Base-by-base conservation (phyloP, 2,888 invertebrate genomes). In the Hedychridium roseum region DNA sequence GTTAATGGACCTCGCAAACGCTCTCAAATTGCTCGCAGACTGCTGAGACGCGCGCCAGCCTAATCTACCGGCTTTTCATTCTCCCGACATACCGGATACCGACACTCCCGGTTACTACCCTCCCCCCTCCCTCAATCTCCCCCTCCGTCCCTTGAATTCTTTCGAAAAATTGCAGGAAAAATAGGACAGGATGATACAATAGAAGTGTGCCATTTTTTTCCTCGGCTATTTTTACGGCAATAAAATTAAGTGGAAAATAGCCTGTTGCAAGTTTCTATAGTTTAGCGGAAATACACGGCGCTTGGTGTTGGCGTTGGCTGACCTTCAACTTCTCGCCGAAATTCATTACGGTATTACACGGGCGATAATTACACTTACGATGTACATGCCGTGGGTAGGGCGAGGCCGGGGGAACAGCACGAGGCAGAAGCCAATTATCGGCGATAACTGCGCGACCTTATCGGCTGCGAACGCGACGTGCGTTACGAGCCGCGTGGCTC, bases 1-100 rank as follows among this genome's bases (percentile, higher is more conserved):
- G 68, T 73, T 76, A 73, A 73, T 74, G 70, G 72, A 69, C 69
- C 69, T 66, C 64, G 68, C 69, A 67, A 73, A 66, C 65, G 63
- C 62, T 64, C 65, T 60, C 66, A 70, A 72, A 73, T 75, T 74
- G 66, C 66, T 62, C 63, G 60, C 70, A 70, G 65, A 68, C 60
- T 64, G 64, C 61, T 50, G 65, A 64, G 53, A 53, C 61, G 58
- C 58, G 61, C 54, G 54, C 55, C 64, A 60, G 49, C 60, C 64
- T 63, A 63, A 63, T 63, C 63, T 63, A 60, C 63, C 57, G 30
- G 58, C 64, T 60, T 56, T n/a, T n/a, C n/a, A n/a, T 17, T 32
- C 40, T 12, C 15, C n/a, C 34, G 37, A 28, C 39, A 36, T 46
- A 20, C 39, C 20, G 27, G 9, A 4, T 26, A 9, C 27, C 12